Conservation (phyloP, 1,140 invertebrate genomes). For the Nylanderia fulva region DNA sequence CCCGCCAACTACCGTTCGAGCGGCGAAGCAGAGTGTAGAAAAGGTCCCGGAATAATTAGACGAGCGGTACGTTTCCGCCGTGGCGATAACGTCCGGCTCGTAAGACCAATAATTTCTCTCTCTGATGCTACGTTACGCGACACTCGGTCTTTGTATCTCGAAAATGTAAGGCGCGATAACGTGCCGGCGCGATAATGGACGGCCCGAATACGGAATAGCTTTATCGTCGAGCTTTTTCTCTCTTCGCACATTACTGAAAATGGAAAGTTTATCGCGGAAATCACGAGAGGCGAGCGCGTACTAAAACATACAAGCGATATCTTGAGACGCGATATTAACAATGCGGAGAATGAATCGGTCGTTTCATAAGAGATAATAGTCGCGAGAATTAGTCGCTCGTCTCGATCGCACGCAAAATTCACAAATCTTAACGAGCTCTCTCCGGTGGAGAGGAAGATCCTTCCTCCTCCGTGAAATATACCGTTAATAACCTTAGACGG, state of each 20-base stretch:
- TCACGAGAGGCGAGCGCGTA: constrained; percentile 28
- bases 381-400: constrained; percentile 23
- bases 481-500: constrained; percentile 49
- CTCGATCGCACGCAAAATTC: constrained; percentile 47
- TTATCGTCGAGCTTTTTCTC: constrained; percentile 70
- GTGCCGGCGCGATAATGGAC: constrained; percentile 67
- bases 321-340: constrained; percentile 45
- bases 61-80: constrained; percentile 64
- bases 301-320: constrained; percentile 47
- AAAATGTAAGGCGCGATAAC: constrained; percentile 73
- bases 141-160: constrained; percentile 65
- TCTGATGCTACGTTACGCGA: constrained; percentile 31
- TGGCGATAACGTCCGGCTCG: constrained; percentile 63
- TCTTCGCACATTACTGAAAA: constrained; percentile 64
- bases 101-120: constrained; percentile 68
- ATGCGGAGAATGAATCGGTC: constrained; percentile 18
- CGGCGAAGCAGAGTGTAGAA: constrained; percentile 52
- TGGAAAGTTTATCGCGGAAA: constrained; percentile 72
- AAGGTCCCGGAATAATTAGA: constrained; percentile 76
- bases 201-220: constrained; percentile 68
- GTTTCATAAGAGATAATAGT: constrained; percentile 45
- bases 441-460: background rate
- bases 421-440: constrained; percentile 45
- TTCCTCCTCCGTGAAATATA: constrained; percentile 43
- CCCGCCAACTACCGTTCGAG: constrained; percentile 23